Percentiles rank a stretch among this genome's conserved stretches.
Conservation (phyloP, 2,113 vertebrate species). For the Coryphaenoides rupestris region DNA sequence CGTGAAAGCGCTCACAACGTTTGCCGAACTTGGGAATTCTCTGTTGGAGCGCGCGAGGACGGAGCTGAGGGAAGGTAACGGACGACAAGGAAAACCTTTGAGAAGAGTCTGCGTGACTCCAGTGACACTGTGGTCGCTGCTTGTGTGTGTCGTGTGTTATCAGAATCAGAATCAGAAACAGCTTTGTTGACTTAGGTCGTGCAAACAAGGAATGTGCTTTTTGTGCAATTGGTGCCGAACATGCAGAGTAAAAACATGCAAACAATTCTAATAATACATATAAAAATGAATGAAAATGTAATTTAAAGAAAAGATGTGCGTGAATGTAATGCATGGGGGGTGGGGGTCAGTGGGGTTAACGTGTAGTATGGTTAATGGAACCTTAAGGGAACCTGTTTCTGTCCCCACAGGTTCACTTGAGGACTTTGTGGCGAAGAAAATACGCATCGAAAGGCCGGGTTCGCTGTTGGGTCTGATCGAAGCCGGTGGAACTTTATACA, state of each 20-base stretch:
- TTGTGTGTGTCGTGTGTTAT: too few species aligned
- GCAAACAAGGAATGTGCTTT: too few species aligned
- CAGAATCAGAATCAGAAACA: too few species aligned
- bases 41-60: constrained; percentile 40
- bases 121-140: too few species aligned
- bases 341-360: too few species aligned
- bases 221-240: too few species aligned
- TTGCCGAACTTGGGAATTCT: constrained; percentile 36
- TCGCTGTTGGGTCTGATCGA: constrained; percentile 46
- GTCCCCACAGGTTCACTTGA: constrained; percentile 22
- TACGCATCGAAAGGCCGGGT: constrained; percentile 34
- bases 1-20: constrained; percentile 28
- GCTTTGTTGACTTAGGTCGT: too few species aligned
- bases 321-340: not conserved
- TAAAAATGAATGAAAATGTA: constrained; percentile 32
- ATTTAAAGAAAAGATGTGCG: constrained; percentile 8
- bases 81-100: not conserved
- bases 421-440: constrained; percentile 47
- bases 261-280: not conserved
- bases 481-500: constrained; percentile 34
- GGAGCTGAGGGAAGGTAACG: not conserved
- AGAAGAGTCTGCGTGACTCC: too few species aligned
- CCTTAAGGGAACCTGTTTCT: too few species aligned
- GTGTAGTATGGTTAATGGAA: too few species aligned
- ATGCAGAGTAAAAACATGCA: too few species aligned